A percentile compares a stretch with the other conserved stretches of the same genome.
These are phyloP conservation scores for Tenthredo livida DNA, from an alignment of 2,888 invertebrate genomes.

Conservation along the genomic window DNA sequence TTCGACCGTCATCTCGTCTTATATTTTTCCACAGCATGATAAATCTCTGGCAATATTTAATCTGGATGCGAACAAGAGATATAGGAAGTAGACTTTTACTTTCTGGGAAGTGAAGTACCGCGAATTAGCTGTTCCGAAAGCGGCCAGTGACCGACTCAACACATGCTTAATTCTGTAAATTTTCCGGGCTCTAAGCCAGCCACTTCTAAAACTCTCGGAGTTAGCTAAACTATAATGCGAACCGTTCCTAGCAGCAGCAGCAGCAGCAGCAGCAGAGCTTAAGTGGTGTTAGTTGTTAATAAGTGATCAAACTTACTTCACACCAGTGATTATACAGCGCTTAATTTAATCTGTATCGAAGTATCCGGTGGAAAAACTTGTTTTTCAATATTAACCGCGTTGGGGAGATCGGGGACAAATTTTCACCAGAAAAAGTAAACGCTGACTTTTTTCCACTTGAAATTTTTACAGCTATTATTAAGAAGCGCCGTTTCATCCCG, in stretches of 20 bases:
- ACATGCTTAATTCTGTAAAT: neutral
- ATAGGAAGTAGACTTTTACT: neutral
- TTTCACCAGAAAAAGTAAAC: neutral
- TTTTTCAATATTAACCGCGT: neutral
- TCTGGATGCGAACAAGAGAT: neutral
- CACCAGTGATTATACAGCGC: slow-evolving; percentile 24
- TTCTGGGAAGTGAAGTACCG: neutral
- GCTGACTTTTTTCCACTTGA: neutral
- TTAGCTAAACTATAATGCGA: slow-evolving; percentile 36
- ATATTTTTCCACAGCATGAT: neutral
- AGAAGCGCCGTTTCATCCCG: neutral
- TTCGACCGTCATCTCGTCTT: neutral
- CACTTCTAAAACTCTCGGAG: neutral
- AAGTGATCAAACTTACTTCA: slow-evolving; percentile 40
- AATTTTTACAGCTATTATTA: neutral
- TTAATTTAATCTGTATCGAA: slow-evolving; percentile 1
- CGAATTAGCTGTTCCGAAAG: neutral
- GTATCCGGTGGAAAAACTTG: neutral
- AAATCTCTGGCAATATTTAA: neutral
- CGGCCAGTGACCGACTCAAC: neutral
- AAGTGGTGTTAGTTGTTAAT: neutral
- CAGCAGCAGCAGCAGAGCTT: neutral
- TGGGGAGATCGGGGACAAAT: neutral
- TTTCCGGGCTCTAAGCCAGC: slow-evolving; percentile 9
- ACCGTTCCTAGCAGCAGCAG: neutral